These are phyloP conservation scores for Agrochola circellaris DNA, from an alignment of 2,888 invertebrate genomes.

Conservation along the genomic window DNA sequence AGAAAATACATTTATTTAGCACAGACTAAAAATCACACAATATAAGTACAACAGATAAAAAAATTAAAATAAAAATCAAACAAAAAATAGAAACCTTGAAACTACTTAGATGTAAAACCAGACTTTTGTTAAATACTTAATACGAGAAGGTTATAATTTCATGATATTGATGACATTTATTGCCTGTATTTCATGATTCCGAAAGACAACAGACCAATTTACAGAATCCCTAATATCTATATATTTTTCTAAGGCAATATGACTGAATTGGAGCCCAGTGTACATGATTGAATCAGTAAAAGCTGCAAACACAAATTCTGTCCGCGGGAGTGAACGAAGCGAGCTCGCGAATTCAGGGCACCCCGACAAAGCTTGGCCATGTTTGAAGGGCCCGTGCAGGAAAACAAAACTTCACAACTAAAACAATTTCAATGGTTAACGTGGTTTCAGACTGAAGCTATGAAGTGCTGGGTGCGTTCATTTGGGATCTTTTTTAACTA, in stretches of 20 bases:
- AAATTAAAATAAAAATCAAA: no score
- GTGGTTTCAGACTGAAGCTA: background rate
- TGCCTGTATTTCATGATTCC: background rate
- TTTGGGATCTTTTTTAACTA: background rate
- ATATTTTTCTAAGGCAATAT: background rate
- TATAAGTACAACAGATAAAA: no score
- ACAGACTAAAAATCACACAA: no score
- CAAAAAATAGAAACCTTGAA: background rate
- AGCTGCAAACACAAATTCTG: background rate
- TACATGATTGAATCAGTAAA: background rate
- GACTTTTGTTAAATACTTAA: background rate
- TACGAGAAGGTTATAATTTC: background rate
- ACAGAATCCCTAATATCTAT: no score
- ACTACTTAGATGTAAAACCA: background rate
- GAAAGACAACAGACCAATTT: background rate
- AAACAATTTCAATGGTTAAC: background rate
- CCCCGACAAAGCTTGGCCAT: background rate
- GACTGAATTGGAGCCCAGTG: background rate
- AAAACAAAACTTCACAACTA: conserved; percentile 7
- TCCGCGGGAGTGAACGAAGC: background rate
- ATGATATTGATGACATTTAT: no score
- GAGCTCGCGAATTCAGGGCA: no score
- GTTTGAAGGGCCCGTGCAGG: background rate
- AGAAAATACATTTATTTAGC: no score
- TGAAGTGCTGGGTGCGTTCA: background rate